These are phyloP conservation scores for Lagocephalus sceleratus DNA, from an alignment of 2,797 vertebrate genomes.

Conservation along the genomic window DNA sequence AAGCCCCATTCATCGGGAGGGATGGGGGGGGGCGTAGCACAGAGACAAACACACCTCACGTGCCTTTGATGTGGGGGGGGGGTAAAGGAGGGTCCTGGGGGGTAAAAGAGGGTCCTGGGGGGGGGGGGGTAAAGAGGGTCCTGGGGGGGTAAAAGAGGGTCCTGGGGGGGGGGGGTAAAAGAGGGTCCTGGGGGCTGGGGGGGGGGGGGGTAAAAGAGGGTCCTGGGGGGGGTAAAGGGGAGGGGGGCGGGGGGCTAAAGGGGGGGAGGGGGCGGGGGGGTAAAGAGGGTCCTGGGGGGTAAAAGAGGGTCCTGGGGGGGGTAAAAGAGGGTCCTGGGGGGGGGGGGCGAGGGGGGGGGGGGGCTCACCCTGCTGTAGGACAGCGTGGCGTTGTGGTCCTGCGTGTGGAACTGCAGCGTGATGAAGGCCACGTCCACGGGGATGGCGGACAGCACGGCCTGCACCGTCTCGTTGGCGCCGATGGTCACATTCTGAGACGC, in stretches of 20 bases:
- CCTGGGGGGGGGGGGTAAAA: not conserved
- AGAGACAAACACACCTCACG: no score
- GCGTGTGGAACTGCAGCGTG: slow-evolving; percentile 89
- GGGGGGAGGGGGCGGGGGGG: no score
- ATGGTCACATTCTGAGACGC: slow-evolving; percentile 84
- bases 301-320: no score
- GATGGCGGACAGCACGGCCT: slow-evolving; percentile 81
- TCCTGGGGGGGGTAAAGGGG: no score
- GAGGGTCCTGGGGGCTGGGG: no score
- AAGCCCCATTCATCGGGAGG: slow-evolving; percentile 52
- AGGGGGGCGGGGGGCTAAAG: no score
- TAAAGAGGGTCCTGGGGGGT: no score
- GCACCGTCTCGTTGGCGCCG: slow-evolving; percentile 76
- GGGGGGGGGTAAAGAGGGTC: not conserved
- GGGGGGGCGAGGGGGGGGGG: no score
- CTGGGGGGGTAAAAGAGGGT: not conserved
- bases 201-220: not conserved
- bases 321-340: not conserved
- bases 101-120: no score
- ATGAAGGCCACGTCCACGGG: slow-evolving; percentile 79
- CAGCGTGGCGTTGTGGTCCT: slow-evolving; percentile 80
- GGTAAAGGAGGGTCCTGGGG: not conserved
- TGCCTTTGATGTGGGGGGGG: no score
- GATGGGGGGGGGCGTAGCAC: no score
- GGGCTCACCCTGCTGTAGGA: slow-evolving; percentile 84